These are phyloP conservation scores for Drosophila carrolli DNA, from an alignment of 1,140 invertebrate genomes.

Conservation along the genomic window DNA sequence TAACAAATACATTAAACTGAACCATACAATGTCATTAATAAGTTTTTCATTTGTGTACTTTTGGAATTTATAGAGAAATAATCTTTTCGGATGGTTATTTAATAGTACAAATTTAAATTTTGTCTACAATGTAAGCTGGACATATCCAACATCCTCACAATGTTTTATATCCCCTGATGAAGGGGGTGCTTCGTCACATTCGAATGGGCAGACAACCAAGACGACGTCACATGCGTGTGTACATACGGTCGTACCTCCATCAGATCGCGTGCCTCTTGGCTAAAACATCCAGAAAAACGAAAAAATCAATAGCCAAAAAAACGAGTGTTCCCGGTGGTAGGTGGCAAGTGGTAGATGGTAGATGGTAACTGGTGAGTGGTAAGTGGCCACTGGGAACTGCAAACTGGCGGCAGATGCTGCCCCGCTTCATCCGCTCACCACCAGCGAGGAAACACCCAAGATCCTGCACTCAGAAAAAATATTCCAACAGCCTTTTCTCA, in stretches of 20 bases:
- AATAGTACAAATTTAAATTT: background rate
- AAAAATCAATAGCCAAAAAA: conserved; percentile 53
- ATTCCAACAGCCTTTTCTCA: no score
- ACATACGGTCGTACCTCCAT: conserved; percentile 11
- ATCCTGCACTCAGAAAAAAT: background rate
- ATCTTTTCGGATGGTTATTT: background rate
- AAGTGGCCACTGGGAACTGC: background rate
- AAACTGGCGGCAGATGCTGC: conserved; percentile 34
- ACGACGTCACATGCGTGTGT: conserved; percentile 44
- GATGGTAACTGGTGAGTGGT: background rate
- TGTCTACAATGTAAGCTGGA: background rate
- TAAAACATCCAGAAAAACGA: conserved; percentile 5
- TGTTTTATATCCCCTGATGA: background rate
- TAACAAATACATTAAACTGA: no score
- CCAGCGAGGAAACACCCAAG: conserved; percentile 39
- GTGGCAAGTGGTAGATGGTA: conserved; percentile 12
- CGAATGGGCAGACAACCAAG: conserved; percentile 55
- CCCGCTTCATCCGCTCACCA: conserved; percentile 28
- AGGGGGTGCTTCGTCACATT: conserved; percentile 47
- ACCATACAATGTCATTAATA: no score
- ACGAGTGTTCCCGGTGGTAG: conserved; percentile 15
- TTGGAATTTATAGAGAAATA: background rate
- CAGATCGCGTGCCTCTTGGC: conserved; percentile 51
- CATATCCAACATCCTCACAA: conserved; percentile 5
- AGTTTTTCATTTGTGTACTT: no score